Conservation (phyloP, 2,113 vertebrate genomes). For the Cygnus buccinator region DNA sequence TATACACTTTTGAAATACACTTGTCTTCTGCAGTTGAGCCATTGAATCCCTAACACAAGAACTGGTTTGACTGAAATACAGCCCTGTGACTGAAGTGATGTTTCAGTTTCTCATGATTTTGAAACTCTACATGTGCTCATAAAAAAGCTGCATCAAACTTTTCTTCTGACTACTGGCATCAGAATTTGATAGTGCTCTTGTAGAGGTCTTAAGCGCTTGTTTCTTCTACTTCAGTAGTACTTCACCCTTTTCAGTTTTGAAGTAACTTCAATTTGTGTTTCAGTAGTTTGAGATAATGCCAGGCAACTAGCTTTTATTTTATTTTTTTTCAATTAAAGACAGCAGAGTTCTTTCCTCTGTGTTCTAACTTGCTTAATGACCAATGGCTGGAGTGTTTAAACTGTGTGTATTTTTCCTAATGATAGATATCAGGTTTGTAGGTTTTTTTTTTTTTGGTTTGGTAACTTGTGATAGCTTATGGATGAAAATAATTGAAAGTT, state of each 20-base stretch:
- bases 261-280: neutral
- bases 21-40: neutral
- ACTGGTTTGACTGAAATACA: neutral
- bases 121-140: neutral
- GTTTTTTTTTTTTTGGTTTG: neutral
- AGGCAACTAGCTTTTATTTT: neutral
- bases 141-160: neutral
- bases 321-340: neutral
- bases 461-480: neutral
- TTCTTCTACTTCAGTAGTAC: neutral
- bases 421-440: neutral
- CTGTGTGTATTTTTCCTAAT: neutral
- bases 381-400: neutral
- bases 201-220: neutral
- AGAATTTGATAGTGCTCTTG: neutral
- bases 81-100: neutral
- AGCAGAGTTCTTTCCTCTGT: neutral
- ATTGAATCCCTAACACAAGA: neutral
- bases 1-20: neutral
- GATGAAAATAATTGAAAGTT: neutral
- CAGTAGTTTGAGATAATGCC: neutral
- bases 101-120: neutral
- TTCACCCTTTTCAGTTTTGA: neutral
- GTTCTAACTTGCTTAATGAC: neutral
- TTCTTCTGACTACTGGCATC: neutral